A percentile compares a stretch with the other conserved stretches of the same genome.
phyloP scores from a whole-genome alignment of 1,140 invertebrate species.

The Stegodyphus mimosarum region DNA sequence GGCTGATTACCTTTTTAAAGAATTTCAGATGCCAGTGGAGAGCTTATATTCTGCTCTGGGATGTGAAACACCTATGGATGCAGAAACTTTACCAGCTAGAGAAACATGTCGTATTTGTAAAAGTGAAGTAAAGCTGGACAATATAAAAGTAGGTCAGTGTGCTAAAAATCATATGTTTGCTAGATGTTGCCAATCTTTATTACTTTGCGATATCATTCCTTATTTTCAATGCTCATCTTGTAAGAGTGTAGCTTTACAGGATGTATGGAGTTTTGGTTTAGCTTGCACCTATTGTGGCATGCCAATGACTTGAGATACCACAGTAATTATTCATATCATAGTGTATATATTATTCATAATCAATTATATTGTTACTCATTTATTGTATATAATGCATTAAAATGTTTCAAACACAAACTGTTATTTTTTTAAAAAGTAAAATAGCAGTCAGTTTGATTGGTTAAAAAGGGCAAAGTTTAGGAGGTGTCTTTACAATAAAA shows the following conservation, averaged over 20 bases:
- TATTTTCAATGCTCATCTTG: conserved; percentile 23
- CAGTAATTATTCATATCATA: not conserved
- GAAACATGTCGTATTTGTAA: conserved; percentile 48
- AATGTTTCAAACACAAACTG: no score
- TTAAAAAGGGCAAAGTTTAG: no score
- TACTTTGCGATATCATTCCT: conserved; percentile 18
- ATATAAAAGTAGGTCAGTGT: conserved; percentile 32
- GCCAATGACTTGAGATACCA: conserved; percentile 14
- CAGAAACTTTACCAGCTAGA: conserved; percentile 21
- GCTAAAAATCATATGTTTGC: conserved; percentile 30
- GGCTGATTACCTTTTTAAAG: conserved; percentile 42
- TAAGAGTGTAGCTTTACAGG: conserved; percentile 24
- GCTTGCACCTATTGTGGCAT: conserved; percentile 47
- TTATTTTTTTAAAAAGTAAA: no score
- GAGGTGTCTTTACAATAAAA: no score
- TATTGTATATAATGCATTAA: no score
- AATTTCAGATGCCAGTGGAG: conserved; percentile 19
- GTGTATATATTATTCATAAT: not conserved
- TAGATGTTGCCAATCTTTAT: conserved; percentile 39
- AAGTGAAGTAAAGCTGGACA: conserved; percentile 22
- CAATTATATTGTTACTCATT: no score
- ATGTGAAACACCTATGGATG: conserved; percentile 15
- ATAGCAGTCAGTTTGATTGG: no score
- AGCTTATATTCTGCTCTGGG: conserved; percentile 28
- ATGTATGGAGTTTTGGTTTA: conserved; percentile 35